phyloP scores from a whole-genome alignment of 1,140 invertebrate genomes.

The Gonioctena quinquepunctata region DNA sequence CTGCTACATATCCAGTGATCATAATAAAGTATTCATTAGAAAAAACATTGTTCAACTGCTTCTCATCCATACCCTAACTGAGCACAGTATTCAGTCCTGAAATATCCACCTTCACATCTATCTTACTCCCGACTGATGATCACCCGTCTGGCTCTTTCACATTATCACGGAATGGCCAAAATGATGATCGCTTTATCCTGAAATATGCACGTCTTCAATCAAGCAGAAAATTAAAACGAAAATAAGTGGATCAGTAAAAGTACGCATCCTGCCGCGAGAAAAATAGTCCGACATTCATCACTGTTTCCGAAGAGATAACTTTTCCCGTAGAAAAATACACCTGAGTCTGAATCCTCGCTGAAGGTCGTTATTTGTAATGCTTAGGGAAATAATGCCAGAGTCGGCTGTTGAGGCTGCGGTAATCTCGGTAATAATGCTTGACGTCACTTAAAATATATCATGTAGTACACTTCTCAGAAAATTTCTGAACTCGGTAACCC shows the following conservation, averaged over 20 bases:
- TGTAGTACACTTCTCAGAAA: too few relatives aligned
- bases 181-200: background rate
- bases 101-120: too few relatives aligned
- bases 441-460: background rate
- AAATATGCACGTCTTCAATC: constrained; percentile 1
- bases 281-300: constrained; percentile 15
- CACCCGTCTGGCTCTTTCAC: too few relatives aligned
- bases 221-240: background rate
- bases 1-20: too few relatives aligned
- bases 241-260: constrained; percentile 6
- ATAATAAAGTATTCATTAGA: too few relatives aligned
- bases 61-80: too few relatives aligned
- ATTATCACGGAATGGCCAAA: too few relatives aligned
- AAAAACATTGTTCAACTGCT: too few relatives aligned
- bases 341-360: constrained; percentile 23
- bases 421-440: constrained; percentile 29
- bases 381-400: constrained; percentile 24
- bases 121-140: too few relatives aligned
- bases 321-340: constrained; percentile 33
- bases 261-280: background rate
- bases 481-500: too few relatives aligned
- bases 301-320: constrained; percentile 14
- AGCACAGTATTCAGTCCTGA: too few relatives aligned
- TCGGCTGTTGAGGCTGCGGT: constrained; percentile 2
- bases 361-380: constrained; percentile 34